Conservation (phyloP, 2,113 vertebrate genomes). For the Tautogolabrus adspersus region DNA sequence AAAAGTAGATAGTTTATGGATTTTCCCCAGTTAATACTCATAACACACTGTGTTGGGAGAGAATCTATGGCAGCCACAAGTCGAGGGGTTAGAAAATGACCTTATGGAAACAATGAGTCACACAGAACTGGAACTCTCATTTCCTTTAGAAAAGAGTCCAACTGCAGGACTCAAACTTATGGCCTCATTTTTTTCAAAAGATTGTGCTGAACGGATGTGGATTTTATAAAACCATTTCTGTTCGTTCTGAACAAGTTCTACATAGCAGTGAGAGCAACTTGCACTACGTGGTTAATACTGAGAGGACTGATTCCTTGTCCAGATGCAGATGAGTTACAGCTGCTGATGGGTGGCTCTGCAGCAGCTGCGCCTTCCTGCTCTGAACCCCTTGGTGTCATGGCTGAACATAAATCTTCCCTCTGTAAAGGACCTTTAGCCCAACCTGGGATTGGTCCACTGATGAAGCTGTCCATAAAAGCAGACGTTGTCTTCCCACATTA, state of each 20-base stretch:
- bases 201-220: neutral
- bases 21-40: slow-evolving; percentile 73
- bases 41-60: slow-evolving; percentile 52
- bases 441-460: slow-evolving; percentile 41
- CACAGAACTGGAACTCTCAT: slow-evolving; percentile 57
- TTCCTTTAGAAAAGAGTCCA: slow-evolving; percentile 34
- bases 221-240: slow-evolving; percentile 2
- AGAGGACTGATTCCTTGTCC: slow-evolving; percentile 50
- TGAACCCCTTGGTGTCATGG: slow-evolving; percentile 43
- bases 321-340: slow-evolving; percentile 72
- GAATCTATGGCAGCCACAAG: slow-evolving; percentile 59
- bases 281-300: slow-evolving; percentile 19
- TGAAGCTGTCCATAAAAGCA: slow-evolving; percentile 18
- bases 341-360: slow-evolving; percentile 57
- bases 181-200: neutral
- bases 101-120: slow-evolving; percentile 80
- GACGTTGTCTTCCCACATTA: neutral
- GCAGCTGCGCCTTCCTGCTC: slow-evolving; percentile 65
- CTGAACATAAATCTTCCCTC: slow-evolving; percentile 56
- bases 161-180: slow-evolving; percentile 8
- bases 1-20: slow-evolving; percentile 59
- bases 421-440: slow-evolving; percentile 42
- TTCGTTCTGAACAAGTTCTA: slow-evolving; percentile 3
- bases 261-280: neutral
- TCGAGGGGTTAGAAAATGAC: slow-evolving; percentile 71